Evolutionary conservation across 1,140 invertebrate genomes (phyloP), one percentile per base, ranked within the genome.

Genomic region (Drosophila parabipectinata): DNA sequence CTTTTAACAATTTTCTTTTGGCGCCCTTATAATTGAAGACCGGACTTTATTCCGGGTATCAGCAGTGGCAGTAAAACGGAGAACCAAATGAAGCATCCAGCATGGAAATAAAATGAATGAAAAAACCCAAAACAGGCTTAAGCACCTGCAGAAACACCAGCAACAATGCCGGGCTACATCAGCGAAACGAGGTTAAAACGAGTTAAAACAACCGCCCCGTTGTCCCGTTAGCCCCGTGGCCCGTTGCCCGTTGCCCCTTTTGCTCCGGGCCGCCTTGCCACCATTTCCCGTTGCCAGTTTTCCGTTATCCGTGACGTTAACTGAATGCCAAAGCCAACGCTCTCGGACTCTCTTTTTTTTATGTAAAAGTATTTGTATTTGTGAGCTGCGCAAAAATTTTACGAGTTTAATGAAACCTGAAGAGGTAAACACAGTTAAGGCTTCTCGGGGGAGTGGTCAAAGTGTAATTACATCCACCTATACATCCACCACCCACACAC

Each of bases 381-480:
- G 59, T 54, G 59, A 21, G 24, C 51, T 15, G 53, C 32, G 60
- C 26, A 52, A 55, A 69, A 69, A 61, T 69, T 61, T 52, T 57
- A 62, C 74, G 73, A 77, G 74, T 77, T 77, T 77, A 77, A 77
- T 77, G 74, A 77, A 77, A 77, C 73, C 74, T 77, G 72, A 77
- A 77, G 74, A 76, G 72, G 73, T 77, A 77, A 77, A 77, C 63
- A 77, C 73, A 32, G 73, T 69, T 69, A 52, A 76, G 44, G 62
- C 39, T 52, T 34, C 62, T 41, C 72, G 44, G 45, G 72, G 56
- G 56, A 68, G 24, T 59, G 41, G 62, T 68, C 57, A 74, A 63
- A 73, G 55, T 67, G 52, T 60, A 74, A 66, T 75, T 62, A 73
- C 71, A 75, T 10, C 34, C 53, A 51, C 59, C 58, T 48, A 60